Evolutionary conservation across 1,140 invertebrate genomes (phyloP).

Genomic region (Rhyzopertha dominica): DNA sequence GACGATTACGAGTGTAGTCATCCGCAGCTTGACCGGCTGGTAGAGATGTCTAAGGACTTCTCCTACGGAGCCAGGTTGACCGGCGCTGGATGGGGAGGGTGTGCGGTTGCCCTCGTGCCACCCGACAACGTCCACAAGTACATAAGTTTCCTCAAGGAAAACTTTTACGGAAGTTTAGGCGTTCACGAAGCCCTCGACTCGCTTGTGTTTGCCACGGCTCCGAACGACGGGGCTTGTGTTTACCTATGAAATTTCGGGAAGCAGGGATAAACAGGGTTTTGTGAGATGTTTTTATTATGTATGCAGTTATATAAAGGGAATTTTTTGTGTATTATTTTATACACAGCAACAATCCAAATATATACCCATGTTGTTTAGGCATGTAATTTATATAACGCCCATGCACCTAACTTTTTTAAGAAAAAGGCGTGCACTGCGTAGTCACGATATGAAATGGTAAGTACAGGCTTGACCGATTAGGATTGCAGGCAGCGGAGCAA

Average conservation of each 20-base stretch:
- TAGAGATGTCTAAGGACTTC: conserved; percentile 66
- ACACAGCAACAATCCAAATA: no score
- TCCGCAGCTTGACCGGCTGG: conserved; percentile 77
- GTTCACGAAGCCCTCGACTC: conserved; percentile 45
- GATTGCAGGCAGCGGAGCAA: no score
- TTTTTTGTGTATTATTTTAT: no score
- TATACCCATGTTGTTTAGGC: no score
- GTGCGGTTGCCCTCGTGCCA: conserved; percentile 78
- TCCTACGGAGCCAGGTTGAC: conserved; percentile 85
- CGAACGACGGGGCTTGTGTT: conserved; percentile 50
- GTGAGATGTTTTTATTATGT: no score
- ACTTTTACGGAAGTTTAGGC: conserved; percentile 59
- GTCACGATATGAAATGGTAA: no score
- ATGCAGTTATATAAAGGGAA: no score
- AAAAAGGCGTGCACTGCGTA: no score
- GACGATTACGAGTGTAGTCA: conserved; percentile 94
- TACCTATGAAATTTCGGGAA: conserved; percentile 7
- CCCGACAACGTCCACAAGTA: conserved; percentile 63
- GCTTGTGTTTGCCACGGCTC: conserved; percentile 54
- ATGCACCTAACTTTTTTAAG: no score
- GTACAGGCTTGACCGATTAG: no score
- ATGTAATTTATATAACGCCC: no score
- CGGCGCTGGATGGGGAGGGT: conserved; percentile 96
- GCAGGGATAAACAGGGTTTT: no score
- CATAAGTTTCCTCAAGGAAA: conserved; percentile 62